Percentiles rank a stretch among this genome's conserved stretches.
phyloP scores from a whole-genome alignment of 2,797 vertebrate genomes.

The Rallus crepitans region DNA sequence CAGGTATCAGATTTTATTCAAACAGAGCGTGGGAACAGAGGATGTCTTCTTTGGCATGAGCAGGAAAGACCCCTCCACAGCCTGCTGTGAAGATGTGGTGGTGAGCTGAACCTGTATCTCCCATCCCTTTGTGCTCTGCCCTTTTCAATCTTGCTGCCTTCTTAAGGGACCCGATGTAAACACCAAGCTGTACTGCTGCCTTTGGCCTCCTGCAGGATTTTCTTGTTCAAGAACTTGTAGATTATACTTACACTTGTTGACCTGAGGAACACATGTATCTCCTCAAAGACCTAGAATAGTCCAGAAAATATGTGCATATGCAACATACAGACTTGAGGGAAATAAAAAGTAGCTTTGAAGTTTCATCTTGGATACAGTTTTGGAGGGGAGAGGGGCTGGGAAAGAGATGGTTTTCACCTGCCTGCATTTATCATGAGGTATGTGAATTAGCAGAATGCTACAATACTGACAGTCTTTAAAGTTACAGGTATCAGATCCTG shows the following conservation, averaged over 20 bases:
- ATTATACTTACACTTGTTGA: not conserved
- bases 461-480: not conserved
- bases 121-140: not conserved
- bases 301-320: not conserved
- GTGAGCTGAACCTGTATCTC: constrained; percentile 76
- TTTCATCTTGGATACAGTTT: not conserved
- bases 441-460: not conserved
- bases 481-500: not conserved
- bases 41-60: constrained; percentile 91
- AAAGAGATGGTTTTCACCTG: not conserved
- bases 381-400: not conserved
- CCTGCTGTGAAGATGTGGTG: constrained; percentile 92
- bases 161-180: not conserved
- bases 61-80: constrained; percentile 90
- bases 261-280: not conserved
- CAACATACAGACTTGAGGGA: not conserved
- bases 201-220: not conserved
- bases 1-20: constrained; percentile 91
- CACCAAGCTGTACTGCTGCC: not conserved
- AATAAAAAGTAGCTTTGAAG: not conserved
- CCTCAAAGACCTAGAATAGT: not conserved
- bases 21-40: constrained; percentile 90
- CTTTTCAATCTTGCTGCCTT: not conserved
- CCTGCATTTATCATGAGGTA: not conserved
- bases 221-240: not conserved